Evolutionary conservation across 2,888 invertebrate genomes (phyloP).

Genomic region (Caradrina clavipalpis): DNA sequence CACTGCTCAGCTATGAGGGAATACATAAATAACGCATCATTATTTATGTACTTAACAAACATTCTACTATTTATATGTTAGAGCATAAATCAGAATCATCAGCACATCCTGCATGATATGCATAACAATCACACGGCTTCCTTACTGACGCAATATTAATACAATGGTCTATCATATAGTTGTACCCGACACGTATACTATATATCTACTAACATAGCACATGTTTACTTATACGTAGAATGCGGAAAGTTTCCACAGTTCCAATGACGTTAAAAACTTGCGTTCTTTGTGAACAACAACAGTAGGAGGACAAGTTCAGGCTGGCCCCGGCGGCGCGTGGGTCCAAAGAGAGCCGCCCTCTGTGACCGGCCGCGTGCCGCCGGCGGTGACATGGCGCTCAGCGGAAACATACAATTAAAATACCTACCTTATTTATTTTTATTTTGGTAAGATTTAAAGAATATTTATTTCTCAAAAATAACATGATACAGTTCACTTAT

Average conservation of each 20-base stretch:
- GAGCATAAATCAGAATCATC: constrained; percentile 14
- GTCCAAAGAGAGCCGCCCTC: not conserved
- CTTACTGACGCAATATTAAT: constrained; percentile 8
- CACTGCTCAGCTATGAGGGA: not conserved
- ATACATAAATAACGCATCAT: not conserved
- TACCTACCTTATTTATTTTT: not conserved
- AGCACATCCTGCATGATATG: constrained; percentile 29
- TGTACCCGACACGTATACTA: not conserved
- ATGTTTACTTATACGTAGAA: not conserved
- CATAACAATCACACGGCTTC: constrained; percentile 21
- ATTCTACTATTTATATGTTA: constrained; percentile 17
- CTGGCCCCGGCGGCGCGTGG: not conserved
- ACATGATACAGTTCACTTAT: too few species aligned
- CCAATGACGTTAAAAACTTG: constrained; percentile 15
- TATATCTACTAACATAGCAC: not conserved
- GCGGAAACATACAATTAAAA: not conserved
- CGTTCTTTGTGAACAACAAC: constrained; percentile 10
- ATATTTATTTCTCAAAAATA: too few species aligned
- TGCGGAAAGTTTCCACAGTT: not conserved
- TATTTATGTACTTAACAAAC: not conserved
- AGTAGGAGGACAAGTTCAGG: not conserved
- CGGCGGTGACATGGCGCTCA: constrained; percentile 1
- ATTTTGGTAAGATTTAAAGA: too few species aligned
- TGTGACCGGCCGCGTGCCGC: constrained; percentile 20
- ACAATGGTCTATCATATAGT: not conserved